A percentile compares a stretch with the other conserved stretches of the same genome.
phyloP scores from a whole-genome alignment of 2,797 vertebrate genomes.

The Clarias platycephalus region DNA sequence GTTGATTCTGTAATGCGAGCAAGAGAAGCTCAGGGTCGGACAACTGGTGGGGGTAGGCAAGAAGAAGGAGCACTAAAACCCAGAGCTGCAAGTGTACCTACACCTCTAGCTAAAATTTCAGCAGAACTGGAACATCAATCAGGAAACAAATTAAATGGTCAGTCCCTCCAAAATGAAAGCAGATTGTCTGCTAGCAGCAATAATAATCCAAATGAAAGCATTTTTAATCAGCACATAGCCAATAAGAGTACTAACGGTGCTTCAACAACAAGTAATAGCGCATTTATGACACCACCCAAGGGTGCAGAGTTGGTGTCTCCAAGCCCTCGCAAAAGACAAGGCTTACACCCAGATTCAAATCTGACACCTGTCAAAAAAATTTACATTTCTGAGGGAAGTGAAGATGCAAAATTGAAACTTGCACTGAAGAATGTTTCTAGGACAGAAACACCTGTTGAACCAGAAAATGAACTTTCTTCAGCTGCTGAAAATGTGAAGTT shows the following conservation, averaged over 20 bases:
- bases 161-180: conserved; percentile 66
- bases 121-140: conserved; percentile 71
- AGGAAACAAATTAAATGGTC: conserved; percentile 72
- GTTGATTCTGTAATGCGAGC: conserved; percentile 81
- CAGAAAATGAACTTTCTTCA: conserved; percentile 77
- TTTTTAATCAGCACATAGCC: conserved; percentile 72
- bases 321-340: conserved; percentile 87
- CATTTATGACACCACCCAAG: conserved; percentile 65
- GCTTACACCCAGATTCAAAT: conserved; percentile 79
- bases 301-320: conserved; percentile 79
- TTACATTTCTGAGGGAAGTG: conserved; percentile 77
- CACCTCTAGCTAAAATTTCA: conserved; percentile 74
- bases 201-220: conserved; percentile 69
- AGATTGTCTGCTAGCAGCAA: conserved; percentile 71
- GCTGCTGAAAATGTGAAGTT: conserved; percentile 73
- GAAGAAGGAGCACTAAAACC: conserved; percentile 68
- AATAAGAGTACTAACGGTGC: conserved; percentile 74
- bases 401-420: conserved; percentile 67
- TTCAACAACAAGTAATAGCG: conserved; percentile 71
- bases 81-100: conserved; percentile 80
- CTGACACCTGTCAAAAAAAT: conserved; percentile 87
- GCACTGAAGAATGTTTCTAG: conserved; percentile 68
- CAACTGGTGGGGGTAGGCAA: conserved; percentile 61
- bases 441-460: conserved; percentile 67
- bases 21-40: conserved; percentile 72